phyloP scores from a whole-genome alignment of 2,113 vertebrate genomes.

The Opisthocomus hoazin region DNA sequence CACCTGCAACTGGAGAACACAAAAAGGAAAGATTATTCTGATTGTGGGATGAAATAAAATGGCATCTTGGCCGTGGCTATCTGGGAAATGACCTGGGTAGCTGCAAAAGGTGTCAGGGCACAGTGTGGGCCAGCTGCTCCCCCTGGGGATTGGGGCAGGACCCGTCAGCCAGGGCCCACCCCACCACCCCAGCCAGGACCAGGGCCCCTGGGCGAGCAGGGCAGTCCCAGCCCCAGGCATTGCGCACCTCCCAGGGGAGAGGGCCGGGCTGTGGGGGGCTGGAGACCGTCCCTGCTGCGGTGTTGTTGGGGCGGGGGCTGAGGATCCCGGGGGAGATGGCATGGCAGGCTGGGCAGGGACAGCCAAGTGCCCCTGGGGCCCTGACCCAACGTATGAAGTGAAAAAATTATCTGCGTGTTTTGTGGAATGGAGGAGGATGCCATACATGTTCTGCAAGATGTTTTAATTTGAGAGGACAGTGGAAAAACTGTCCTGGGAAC shows the following conservation, averaged over 20 bases:
- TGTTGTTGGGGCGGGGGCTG: background rate
- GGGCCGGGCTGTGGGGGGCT: background rate
- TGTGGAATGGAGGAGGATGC: background rate
- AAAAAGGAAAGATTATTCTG: background rate
- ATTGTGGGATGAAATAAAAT: background rate
- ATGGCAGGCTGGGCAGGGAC: background rate
- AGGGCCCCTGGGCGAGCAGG: fast-evolving
- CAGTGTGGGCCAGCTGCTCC: fast-evolving
- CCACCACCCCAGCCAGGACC: background rate
- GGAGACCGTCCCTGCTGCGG: background rate
- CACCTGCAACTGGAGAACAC: background rate
- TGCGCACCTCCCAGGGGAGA: fast-evolving
- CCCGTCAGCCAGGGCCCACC: fast-evolving
- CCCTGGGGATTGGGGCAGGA: background rate
- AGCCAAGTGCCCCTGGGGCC: background rate
- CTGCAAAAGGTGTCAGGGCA: background rate
- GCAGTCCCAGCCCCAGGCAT: background rate
- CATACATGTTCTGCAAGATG: background rate
- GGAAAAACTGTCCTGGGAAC: background rate
- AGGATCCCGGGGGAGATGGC: no score
- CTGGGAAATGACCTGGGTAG: background rate
- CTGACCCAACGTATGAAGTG: fast-evolving
- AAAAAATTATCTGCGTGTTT: background rate
- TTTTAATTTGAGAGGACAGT: background rate
- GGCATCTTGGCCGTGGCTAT: background rate